Base-by-base conservation (phyloP, 2,113 vertebrate species). In the Alligator sinensis region DNA sequence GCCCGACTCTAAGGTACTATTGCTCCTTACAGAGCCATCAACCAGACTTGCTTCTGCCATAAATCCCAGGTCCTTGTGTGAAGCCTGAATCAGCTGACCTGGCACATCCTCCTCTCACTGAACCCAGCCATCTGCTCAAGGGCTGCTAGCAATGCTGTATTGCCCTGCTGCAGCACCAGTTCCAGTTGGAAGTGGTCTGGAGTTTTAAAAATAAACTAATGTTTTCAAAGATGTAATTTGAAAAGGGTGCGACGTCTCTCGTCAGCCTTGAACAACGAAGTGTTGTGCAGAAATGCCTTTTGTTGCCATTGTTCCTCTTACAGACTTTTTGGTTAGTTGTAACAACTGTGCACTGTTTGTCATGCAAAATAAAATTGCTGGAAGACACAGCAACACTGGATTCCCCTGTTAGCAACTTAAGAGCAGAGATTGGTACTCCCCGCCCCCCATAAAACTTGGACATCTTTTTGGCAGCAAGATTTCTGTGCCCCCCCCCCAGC, bases 301-400 rank as follows among this genome's bases (percentile, higher is more conserved):
- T 22, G 3, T 17, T 58, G 80, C 34, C 80, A 47, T 18, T 7
- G 63, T 7, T 89, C 80, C 83, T 81, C 80, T 47, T 95, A 84
- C 85, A 22, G 66, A 64, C 60, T 38, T 87, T 83, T 87, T 83
- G 60, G 19, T 77, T 47, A 47, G 75, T 89, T 74, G 86, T 92
- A 0, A 0, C 30, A 84, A 93, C 96, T 94, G 93, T 94, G 96
- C 96, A 93, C 96, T 94, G 70, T 92, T 97, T 96, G 92, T 84
- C 82, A 68, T 5, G 13, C 87, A 24, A 86, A 28, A 47, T 47
- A 47, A 72, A 66, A 84, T 9, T 1, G 3, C 62, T 28, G 61
- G 57, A 70, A 74, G 47, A 63, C 55, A 5, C 75, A 76, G 8
- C 64, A 89, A 22, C 86, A 77, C 70, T 34, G 38, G 30, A 30